A percentile compares a stretch with the other conserved stretches of the same genome.
These are phyloP conservation scores for Poeciliopsis presidionis DNA, from an alignment of 2,797 vertebrate genomes.

Conservation along the genomic window DNA sequence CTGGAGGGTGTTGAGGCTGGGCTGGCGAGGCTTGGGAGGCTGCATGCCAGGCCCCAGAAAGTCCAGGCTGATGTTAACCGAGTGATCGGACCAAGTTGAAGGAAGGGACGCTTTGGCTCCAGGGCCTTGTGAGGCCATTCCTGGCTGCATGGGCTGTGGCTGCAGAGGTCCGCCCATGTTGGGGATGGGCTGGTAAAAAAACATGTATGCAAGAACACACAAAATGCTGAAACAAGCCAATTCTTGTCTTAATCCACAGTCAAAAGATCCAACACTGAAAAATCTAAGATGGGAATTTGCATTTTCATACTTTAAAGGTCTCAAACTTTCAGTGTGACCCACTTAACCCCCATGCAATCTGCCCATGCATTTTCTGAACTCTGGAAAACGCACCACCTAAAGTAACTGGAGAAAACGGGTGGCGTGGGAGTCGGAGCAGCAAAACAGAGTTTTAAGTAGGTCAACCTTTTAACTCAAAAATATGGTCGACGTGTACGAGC, in stretches of 20 bases:
- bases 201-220: slow-evolving; percentile 14
- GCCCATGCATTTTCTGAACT: background rate
- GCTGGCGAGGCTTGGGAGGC: slow-evolving; percentile 91
- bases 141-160: slow-evolving; percentile 84
- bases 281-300: slow-evolving; percentile 20
- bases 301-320: slow-evolving; percentile 21
- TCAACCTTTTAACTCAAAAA: slow-evolving; percentile 76
- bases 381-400: slow-evolving; percentile 4
- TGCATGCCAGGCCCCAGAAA: slow-evolving; percentile 93
- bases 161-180: slow-evolving; percentile 84
- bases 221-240: slow-evolving; percentile 12
- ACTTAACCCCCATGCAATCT: slow-evolving; percentile 42
- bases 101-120: slow-evolving; percentile 87
- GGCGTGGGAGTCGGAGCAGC: slow-evolving; percentile 50
- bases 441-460: slow-evolving; percentile 71
- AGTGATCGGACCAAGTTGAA: slow-evolving; percentile 94
- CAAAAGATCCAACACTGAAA: slow-evolving; percentile 7
- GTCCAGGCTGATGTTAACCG: slow-evolving; percentile 97
- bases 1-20: slow-evolving; percentile 94
- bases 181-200: slow-evolving; percentile 83
- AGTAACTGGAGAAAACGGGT: slow-evolving; percentile 33
- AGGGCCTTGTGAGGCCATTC: slow-evolving; percentile 82
- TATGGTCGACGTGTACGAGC: slow-evolving; percentile 55
- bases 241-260: slow-evolving; percentile 21
- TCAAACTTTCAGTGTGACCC: slow-evolving; percentile 40